These are phyloP conservation scores for Atlantisia rogersi DNA, from an alignment of 2,113 vertebrate genomes.

Conservation along the genomic window DNA sequence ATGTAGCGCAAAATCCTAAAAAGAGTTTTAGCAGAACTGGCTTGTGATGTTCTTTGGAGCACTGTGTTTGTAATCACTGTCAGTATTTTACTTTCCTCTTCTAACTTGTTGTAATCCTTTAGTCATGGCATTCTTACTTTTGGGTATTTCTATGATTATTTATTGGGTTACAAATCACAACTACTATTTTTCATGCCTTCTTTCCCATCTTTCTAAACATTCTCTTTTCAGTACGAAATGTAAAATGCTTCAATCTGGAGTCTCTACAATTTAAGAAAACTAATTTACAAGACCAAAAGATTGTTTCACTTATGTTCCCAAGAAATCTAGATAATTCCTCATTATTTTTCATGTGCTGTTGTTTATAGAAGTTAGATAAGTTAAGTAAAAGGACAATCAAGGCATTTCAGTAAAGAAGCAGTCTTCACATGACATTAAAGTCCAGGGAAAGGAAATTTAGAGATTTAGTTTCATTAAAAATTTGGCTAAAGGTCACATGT, in stretches of 20 bases:
- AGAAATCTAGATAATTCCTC: not conserved
- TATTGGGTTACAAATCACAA: not conserved
- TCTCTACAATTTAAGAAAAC: not conserved
- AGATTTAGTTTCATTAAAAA: not conserved
- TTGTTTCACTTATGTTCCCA: not conserved
- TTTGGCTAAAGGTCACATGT: not conserved
- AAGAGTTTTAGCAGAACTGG: not conserved
- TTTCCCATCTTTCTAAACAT: not conserved
- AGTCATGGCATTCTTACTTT: not conserved
- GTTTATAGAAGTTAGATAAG: not conserved
- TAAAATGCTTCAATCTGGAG: not conserved
- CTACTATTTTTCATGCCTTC: not conserved
- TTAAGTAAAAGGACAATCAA: not conserved
- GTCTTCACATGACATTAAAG: not conserved
- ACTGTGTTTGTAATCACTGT: not conserved
- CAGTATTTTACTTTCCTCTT: not conserved
- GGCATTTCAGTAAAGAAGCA: not conserved
- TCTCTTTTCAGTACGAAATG: not conserved
- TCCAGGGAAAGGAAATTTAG: not conserved
- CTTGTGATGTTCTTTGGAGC: not conserved
- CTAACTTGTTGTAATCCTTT: not conserved
- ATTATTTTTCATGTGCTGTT: not conserved
- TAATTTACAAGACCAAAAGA: not conserved
- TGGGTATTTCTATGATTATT: not conserved
- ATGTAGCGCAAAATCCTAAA: not conserved